These are phyloP conservation scores for Pluvialis apricaria DNA, from an alignment of 2,113 vertebrate genomes.

Conservation along the genomic window DNA sequence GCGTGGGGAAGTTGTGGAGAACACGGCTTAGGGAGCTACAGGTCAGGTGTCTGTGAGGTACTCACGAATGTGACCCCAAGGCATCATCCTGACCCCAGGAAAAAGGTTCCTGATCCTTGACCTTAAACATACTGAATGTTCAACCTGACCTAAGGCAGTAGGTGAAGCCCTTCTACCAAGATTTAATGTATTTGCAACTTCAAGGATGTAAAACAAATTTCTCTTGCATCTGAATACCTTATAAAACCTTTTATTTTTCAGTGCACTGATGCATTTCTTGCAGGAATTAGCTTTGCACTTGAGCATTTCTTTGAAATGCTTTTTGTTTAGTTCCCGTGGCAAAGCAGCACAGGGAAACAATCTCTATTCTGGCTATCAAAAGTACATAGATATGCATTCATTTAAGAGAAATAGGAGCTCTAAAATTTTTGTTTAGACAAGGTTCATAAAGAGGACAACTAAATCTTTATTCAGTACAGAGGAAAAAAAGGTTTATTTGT, in stretches of 20 bases:
- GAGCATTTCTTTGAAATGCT: neutral
- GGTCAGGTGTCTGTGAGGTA: neutral
- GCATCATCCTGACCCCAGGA: neutral
- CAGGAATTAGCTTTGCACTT: neutral
- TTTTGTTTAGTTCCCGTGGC: neutral
- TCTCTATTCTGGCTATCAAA: neutral
- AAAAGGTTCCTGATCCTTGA: neutral
- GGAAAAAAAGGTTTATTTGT: neutral
- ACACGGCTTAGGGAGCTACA: neutral
- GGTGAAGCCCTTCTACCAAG: neutral
- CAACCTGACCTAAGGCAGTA: neutral
- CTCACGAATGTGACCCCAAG: neutral
- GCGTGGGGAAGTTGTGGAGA: neutral
- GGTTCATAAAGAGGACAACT: neutral
- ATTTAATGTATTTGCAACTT: neutral
- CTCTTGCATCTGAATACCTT: neutral
- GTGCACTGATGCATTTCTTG: neutral
- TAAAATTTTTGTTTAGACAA: neutral
- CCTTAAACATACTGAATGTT: neutral
- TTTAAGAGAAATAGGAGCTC: neutral
- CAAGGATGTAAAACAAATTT: neutral
- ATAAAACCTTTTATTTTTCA: neutral
- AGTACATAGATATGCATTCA: neutral
- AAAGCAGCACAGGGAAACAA: neutral
- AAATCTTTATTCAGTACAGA: neutral